Percentiles rank a stretch among this genome's conserved stretches.
Conservation (phyloP, 2,113 vertebrate species). For the Myxocyprinus asiaticus region DNA sequence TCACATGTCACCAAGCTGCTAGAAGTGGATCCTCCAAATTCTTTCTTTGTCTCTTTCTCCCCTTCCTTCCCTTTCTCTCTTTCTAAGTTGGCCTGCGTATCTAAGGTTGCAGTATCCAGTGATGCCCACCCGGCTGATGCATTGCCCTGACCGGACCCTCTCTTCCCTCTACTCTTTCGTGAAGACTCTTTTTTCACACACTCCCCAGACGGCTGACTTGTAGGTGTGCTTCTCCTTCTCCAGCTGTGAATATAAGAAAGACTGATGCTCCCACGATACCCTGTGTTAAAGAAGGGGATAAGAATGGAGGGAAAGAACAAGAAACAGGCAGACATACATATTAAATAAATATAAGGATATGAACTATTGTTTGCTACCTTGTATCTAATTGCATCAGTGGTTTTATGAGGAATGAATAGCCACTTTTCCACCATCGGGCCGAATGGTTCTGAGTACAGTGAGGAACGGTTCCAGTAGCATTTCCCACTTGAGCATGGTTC, state of each 20-base stretch:
- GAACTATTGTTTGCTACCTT: too few relatives aligned
- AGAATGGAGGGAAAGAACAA: neutral
- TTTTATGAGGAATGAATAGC: too few relatives aligned
- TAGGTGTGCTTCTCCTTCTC: slow-evolving; percentile 41
- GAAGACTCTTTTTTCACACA: slow-evolving; percentile 9
- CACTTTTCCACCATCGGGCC: too few relatives aligned
- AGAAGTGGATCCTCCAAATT: neutral
- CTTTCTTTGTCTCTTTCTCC: neutral
- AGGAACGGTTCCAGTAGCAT: too few relatives aligned
- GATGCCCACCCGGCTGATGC: slow-evolving; percentile 9
- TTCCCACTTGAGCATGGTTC: too few relatives aligned
- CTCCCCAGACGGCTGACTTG: neutral
- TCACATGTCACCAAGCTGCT: slow-evolving; percentile 12
- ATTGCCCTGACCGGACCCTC: slow-evolving; percentile 1
- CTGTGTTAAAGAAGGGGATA: neutral
- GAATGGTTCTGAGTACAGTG: too few relatives aligned
- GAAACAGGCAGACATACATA: neutral
- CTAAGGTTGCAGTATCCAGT: slow-evolving; percentile 22
- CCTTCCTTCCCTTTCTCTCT: slow-evolving; percentile 3
- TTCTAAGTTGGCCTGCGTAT: slow-evolving; percentile 42
- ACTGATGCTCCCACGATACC: slow-evolving; percentile 38
- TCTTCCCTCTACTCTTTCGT: neutral
- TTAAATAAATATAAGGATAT: too few relatives aligned
- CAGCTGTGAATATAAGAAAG: slow-evolving; percentile 52
- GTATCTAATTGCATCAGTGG: too few relatives aligned